These are phyloP conservation scores for Anoncus sp. DNA, from an alignment of 2,888 invertebrate genomes.

Conservation along the genomic window DNA sequence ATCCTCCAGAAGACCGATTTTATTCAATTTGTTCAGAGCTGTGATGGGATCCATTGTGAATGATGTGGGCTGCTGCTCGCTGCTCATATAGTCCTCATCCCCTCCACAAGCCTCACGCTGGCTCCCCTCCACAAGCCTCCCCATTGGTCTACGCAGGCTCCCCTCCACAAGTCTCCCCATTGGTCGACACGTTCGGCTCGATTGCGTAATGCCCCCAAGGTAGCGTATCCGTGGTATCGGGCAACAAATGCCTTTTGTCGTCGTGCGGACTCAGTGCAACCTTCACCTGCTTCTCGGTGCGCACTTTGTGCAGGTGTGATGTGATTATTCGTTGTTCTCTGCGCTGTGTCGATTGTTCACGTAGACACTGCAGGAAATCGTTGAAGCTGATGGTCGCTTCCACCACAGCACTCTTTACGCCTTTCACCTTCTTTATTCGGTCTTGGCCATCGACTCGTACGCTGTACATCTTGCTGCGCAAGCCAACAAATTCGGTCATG, in stretches of 20 bases:
- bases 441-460: conserved; percentile 52
- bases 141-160: not conserved
- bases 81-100: conserved; percentile 18
- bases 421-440: conserved; percentile 60
- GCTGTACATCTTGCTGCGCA: conserved; percentile 72
- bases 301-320: not conserved
- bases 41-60: conserved; percentile 16
- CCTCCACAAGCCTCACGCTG: not conserved
- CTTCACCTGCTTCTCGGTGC: conserved; percentile 3
- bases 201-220: conserved; percentile 75
- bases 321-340: conserved; percentile 7
- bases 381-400: conserved; percentile 23
- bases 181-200: not conserved
- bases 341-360: not conserved
- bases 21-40: too few species aligned
- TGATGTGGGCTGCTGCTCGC: conserved; percentile 1
- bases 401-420: conserved; percentile 55
- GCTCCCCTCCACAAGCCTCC: not conserved
- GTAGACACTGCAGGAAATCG: conserved; percentile 19
- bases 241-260: conserved; percentile 77
- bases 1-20: conserved; percentile 40
- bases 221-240: conserved; percentile 69
- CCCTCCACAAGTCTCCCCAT: not conserved
- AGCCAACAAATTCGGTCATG: conserved; percentile 74
- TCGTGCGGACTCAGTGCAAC: conserved; percentile 53